phyloP scores from a whole-genome alignment of 2,888 invertebrate genomes.

The Phragmatobia fuliginosa region DNA sequence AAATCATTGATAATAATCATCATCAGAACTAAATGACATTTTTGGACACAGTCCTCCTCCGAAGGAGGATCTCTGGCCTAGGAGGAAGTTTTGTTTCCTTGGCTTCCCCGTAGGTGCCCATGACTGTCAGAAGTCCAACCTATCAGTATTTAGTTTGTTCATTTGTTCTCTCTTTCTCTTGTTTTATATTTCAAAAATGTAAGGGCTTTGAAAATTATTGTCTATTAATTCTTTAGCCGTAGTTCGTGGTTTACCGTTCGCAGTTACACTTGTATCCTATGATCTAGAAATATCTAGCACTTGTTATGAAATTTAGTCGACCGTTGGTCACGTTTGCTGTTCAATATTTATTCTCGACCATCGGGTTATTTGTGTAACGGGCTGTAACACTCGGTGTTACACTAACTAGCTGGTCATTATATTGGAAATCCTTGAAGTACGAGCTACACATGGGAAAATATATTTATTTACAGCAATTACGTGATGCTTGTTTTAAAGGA shows the following conservation, averaged over 20 bases:
- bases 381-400: constrained; percentile 35
- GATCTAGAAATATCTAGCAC: constrained; percentile 73
- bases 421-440: constrained; percentile 33
- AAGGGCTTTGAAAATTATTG: constrained; percentile 22
- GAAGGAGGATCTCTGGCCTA: too few relatives aligned
- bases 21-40: too few relatives aligned
- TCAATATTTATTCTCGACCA: constrained; percentile 50
- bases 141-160: too few relatives aligned
- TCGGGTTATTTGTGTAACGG: constrained; percentile 59
- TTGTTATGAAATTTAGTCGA: constrained; percentile 75
- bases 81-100: too few relatives aligned
- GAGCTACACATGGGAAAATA: constrained; percentile 28
- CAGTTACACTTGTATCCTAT: constrained; percentile 61
- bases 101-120: too few relatives aligned
- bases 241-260: constrained; percentile 57
- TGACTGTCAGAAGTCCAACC: too few relatives aligned
- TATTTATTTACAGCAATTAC: constrained; percentile 10
- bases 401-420: constrained; percentile 33
- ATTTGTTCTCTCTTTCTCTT: background rate
- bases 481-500: background rate
- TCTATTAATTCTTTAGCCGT: constrained; percentile 31
- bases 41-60: too few relatives aligned
- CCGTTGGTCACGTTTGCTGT: constrained; percentile 69
- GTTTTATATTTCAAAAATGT: constrained; percentile 24
- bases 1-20: too few relatives aligned